phyloP scores from a whole-genome alignment of 1,140 invertebrate species.

The Gonatopus flavifemur region DNA sequence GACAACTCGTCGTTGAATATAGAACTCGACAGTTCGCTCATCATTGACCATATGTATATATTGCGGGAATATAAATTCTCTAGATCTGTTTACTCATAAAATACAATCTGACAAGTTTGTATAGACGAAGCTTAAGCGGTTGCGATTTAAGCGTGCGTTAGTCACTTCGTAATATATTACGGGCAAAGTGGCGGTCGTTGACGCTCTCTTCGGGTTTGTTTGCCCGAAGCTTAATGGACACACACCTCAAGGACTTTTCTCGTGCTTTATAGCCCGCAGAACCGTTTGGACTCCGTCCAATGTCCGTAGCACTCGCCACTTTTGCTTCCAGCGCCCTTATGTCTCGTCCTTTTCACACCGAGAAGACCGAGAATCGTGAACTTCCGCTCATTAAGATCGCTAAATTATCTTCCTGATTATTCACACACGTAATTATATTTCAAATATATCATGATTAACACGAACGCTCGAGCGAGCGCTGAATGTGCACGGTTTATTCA shows the following conservation, averaged over 20 bases:
- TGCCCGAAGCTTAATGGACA: slow-evolving; percentile 36
- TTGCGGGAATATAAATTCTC: slow-evolving; percentile 13
- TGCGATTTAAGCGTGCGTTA: slow-evolving; percentile 29
- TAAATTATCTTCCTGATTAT: slow-evolving; percentile 27
- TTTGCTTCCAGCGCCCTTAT: slow-evolving; percentile 12
- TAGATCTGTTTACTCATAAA: slow-evolving; percentile 35
- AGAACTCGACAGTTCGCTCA: too few species aligned
- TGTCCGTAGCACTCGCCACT: slow-evolving; percentile 25
- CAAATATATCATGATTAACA: too few species aligned
- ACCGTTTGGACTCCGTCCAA: slow-evolving; percentile 31
- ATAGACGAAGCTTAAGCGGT: slow-evolving; percentile 16
- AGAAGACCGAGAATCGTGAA: slow-evolving; percentile 18
- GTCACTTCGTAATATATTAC: slow-evolving; percentile 34
- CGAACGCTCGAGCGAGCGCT: too few species aligned
- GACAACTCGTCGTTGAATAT: too few species aligned
- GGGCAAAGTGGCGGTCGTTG: slow-evolving; percentile 29
- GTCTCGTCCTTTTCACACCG: slow-evolving; percentile 7
- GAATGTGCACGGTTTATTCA: too few species aligned
- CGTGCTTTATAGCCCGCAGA: slow-evolving; percentile 29
- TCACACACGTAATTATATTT: slow-evolving; percentile 32
- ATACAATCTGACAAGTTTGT: slow-evolving; percentile 31
- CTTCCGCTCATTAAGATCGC: slow-evolving; percentile 9
- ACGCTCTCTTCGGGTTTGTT: slow-evolving; percentile 34
- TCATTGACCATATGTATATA: too few species aligned
- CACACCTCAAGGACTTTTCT: slow-evolving; percentile 30